phyloP scores from a whole-genome alignment of 1,140 invertebrate species.

The Brachionus manjavacas region DNA sequence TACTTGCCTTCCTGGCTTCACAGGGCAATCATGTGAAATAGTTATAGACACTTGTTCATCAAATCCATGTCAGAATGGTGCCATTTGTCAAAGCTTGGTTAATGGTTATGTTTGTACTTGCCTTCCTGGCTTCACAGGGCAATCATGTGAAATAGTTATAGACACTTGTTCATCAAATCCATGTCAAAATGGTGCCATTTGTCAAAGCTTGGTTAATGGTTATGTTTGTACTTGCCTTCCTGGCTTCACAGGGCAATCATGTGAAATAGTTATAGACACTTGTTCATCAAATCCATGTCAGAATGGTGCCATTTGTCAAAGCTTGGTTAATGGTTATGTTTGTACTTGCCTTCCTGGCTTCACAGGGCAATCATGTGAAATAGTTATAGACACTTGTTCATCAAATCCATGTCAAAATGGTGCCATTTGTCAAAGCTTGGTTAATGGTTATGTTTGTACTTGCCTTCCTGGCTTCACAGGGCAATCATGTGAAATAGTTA shows the following conservation, averaged over 20 bases:
- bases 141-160: too few relatives aligned
- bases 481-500: too few relatives aligned
- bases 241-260: too few relatives aligned
- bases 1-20: constrained; percentile 44
- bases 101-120: not conserved
- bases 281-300: constrained; percentile 29
- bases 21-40: constrained; percentile 46
- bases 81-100: not conserved
- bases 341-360: constrained; percentile 44
- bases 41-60: too few relatives aligned
- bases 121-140: not conserved
- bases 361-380: constrained; percentile 46
- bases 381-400: too few relatives aligned
- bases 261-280: too few relatives aligned
- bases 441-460: not conserved
- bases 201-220: too few relatives aligned
- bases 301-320: constrained; percentile 44
- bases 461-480: not conserved
- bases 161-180: too few relatives aligned
- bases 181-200: too few relatives aligned
- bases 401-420: too few relatives aligned
- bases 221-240: too few relatives aligned
- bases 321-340: not conserved
- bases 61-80: too few relatives aligned
- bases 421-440: not conserved